Evolutionary conservation across 2,797 vertebrate genomes (phyloP).

Genomic region (Ateles fusciceps): DNA sequence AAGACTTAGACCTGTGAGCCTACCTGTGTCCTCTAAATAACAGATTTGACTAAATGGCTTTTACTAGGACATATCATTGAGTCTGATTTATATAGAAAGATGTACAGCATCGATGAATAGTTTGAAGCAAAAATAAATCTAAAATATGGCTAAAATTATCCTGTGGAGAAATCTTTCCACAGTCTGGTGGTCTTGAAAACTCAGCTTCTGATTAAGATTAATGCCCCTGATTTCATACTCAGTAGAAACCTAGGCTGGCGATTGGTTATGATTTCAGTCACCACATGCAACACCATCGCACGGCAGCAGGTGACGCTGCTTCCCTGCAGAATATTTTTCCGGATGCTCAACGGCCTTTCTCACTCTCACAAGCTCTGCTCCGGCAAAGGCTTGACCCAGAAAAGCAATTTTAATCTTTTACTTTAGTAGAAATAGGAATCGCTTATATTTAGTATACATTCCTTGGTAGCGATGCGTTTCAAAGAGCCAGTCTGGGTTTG

Average conservation of each 20-base stretch:
- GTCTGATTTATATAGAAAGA: constrained; percentile 9
- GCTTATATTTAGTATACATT: not conserved
- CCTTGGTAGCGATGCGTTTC: not conserved
- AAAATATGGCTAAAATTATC: not conserved
- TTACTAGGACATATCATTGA: not conserved
- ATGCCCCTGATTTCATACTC: not conserved
- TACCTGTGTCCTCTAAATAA: not conserved
- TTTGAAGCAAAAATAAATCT: not conserved
- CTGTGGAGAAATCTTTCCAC: not conserved
- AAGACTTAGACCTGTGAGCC: not conserved
- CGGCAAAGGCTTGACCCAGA: not conserved
- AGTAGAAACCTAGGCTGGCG: not conserved
- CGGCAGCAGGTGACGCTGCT: constrained; percentile 78
- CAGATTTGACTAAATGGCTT: not conserved
- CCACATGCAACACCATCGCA: accelerated
- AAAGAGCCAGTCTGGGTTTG: not conserved
- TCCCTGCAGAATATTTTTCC: not conserved
- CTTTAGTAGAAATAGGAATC: not conserved
- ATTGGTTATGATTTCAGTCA: not conserved
- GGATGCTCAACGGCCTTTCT: accelerated
- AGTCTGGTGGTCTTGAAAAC: not conserved
- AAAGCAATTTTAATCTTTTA: not conserved
- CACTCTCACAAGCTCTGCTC: accelerated
- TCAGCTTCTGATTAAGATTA: not conserved
- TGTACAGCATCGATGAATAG: not conserved